phyloP scores from a whole-genome alignment of 2,797 vertebrate species.

The Dryobates pubescens region DNA sequence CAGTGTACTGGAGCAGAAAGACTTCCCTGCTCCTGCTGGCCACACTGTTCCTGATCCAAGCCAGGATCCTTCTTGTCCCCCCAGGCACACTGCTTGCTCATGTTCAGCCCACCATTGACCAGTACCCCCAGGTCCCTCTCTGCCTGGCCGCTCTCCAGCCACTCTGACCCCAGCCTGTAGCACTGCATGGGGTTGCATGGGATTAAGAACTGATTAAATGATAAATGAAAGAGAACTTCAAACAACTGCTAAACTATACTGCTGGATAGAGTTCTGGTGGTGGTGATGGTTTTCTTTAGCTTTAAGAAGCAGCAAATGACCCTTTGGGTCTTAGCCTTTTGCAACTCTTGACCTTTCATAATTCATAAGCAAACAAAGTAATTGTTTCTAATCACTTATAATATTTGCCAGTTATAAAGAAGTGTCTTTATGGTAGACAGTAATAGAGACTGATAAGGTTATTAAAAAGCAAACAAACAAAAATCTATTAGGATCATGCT shows the following conservation, averaged over 20 bases:
- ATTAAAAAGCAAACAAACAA: too few relatives aligned
- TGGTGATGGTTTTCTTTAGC: background rate
- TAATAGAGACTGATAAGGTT: background rate
- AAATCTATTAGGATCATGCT: too few relatives aligned
- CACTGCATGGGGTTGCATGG: too few relatives aligned
- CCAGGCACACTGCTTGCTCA: too few relatives aligned
- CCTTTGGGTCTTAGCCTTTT: background rate
- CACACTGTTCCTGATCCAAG: too few relatives aligned
- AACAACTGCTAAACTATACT: background rate
- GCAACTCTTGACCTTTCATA: background rate
- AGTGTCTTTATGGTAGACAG: background rate
- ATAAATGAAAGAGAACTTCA: background rate
- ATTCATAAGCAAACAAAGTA: background rate
- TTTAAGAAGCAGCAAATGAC: background rate
- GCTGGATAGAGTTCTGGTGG: rapidly evolving
- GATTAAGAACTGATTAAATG: background rate
- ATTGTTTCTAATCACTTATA: background rate
- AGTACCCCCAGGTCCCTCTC: too few relatives aligned
- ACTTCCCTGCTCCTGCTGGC: too few relatives aligned
- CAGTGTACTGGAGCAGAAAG: too few relatives aligned
- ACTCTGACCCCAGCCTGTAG: too few relatives aligned
- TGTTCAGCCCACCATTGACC: too few relatives aligned
- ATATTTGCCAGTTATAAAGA: background rate
- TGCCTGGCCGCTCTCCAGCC: too few relatives aligned
- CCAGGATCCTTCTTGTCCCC: too few relatives aligned